Base-by-base conservation (phyloP, 2,797 vertebrate genomes). In the Naso thynnoides region DNA sequence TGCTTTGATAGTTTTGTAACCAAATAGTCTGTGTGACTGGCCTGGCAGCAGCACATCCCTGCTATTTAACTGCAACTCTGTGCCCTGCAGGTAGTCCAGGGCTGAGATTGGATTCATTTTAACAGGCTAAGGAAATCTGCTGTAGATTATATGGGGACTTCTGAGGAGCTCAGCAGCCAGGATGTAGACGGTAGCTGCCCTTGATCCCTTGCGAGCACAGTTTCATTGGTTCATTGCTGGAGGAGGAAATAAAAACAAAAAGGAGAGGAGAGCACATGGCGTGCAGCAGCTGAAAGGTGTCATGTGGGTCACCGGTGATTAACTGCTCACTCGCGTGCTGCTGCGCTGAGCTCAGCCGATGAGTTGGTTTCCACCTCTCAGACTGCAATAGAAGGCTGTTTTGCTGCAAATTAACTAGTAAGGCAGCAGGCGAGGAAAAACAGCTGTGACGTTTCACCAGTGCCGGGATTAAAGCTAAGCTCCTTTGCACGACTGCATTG, bases 391-490 rank as follows among this genome's bases (percentile, higher is more conserved):
- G 70, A 66, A 77, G 81, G 75, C 75, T 82, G 85, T 79, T 90
- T 78, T 79, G 54, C 78, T 73, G 73, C 79, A 88, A 90, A 90
- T 88, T 77, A 90, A 86, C 83, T 66, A 48, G 75, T 65, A 68
- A 60, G 65, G 79, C 80, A 78, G 64, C 76, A 79, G 79, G 89
- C 78, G 62, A 87, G 79, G 81, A 85, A 89, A 91, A 91, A 87
- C 89, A 92, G 88, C 89, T 91, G 90, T 88, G 88, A 87, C 73
- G 83, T 82, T 76, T 85, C 87, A 87, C 83, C 79, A 67, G 64
- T 72, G 65, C 71, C 76, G 19, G 91, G 93, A 94, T 93, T 93
- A 91, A 78, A 85, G 74, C 65, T 91, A 93, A 94, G 88, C 90
- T 86, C 73, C 86, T 94, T 92, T 91, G 82, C 86, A 64, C 50